phyloP scores from a whole-genome alignment of 2,888 invertebrate species.

The Cataglyphis livida region DNA sequence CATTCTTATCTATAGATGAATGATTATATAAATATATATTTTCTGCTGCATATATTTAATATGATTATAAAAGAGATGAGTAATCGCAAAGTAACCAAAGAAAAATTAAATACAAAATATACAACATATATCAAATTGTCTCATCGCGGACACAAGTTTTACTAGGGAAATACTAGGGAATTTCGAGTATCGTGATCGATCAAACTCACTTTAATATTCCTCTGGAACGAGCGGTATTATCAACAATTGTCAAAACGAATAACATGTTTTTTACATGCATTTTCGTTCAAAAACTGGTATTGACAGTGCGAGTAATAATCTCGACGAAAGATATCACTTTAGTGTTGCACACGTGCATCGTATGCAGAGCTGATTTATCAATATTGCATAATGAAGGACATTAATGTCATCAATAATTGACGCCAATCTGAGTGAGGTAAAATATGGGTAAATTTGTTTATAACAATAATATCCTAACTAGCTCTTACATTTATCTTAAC shows the following conservation, averaged over 20 bases:
- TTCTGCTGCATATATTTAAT: slow-evolving; percentile 1
- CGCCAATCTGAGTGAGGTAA: not conserved
- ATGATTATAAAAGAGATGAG: slow-evolving; percentile 8
- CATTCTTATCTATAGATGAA: not conserved
- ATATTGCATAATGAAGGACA: slow-evolving; percentile 17
- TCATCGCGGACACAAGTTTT: not conserved
- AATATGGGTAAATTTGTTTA: not conserved
- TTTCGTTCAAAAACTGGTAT: not conserved
- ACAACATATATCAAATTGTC: slow-evolving; percentile 11
- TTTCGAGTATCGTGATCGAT: slow-evolving; percentile 27
- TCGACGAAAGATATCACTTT: slow-evolving; percentile 38
- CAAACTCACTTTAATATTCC: slow-evolving; percentile 20
- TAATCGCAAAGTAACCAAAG: not conserved
- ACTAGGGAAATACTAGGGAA: not conserved
- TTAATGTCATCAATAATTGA: slow-evolving; percentile 34
- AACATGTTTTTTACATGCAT: slow-evolving; percentile 25
- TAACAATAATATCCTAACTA: not conserved
- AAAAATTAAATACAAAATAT: slow-evolving; percentile 27
- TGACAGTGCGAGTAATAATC: slow-evolving; percentile 31
- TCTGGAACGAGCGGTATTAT: slow-evolving; percentile 10
- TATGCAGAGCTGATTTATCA: slow-evolving; percentile 23
- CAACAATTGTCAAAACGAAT: slow-evolving; percentile 42
- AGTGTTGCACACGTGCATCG: not conserved
- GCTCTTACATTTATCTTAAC: not conserved
- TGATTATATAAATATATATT: not conserved